phyloP scores from a whole-genome alignment of 2,888 invertebrate species.

The Arctia plantaginis region DNA sequence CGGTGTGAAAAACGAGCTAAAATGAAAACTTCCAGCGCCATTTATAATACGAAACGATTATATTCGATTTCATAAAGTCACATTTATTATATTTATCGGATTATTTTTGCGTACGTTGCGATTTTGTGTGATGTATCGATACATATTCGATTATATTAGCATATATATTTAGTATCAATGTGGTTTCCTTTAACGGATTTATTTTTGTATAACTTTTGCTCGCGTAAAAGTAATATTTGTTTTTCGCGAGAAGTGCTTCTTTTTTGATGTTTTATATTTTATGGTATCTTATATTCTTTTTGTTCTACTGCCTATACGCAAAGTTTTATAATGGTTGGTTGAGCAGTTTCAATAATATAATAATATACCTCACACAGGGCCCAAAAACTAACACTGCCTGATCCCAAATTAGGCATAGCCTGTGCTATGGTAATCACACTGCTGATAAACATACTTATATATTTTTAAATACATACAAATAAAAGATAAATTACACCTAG shows the following conservation, averaged over 20 bases:
- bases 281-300: not conserved
- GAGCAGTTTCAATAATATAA: too few species aligned
- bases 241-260: not conserved
- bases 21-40: constrained; percentile 29
- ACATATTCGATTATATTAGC: not conserved
- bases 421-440: too few species aligned
- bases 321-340: too few species aligned
- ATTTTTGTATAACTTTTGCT: not conserved
- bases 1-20: constrained; percentile 29
- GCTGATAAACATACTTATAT: too few species aligned
- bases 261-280: not conserved
- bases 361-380: too few species aligned
- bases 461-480: too few species aligned
- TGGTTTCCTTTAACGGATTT: not conserved
- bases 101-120: not conserved
- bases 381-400: too few species aligned
- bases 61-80: constrained; percentile 20
- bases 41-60: constrained; percentile 24
- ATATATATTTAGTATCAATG: not conserved
- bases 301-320: too few species aligned
- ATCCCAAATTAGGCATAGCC: too few species aligned
- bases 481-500: too few species aligned
- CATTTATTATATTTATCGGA: constrained; percentile 34
- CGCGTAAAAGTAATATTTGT: not conserved
- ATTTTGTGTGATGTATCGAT: not conserved